Conservation (phyloP, 2,113 vertebrate species). For the Spea multiplicata region DNA sequence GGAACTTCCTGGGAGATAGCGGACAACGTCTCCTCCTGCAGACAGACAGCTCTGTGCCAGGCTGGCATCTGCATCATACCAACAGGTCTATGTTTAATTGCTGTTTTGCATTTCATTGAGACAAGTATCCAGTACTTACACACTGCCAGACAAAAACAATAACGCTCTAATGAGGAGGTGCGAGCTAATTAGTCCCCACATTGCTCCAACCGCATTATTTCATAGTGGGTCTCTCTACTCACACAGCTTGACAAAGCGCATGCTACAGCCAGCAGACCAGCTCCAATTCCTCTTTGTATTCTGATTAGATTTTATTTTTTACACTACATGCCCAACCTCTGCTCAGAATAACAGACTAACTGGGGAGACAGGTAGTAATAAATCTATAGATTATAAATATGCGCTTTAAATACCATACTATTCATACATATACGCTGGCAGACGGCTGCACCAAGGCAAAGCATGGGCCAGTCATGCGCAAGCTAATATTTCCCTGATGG, state of each 20-base stretch:
- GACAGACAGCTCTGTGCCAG: conserved; percentile 31
- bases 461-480: no score
- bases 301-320: no score
- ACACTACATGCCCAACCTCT: no score
- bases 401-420: no score
- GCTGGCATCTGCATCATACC: conserved; percentile 50
- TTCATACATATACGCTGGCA: no score
- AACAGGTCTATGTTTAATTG: conserved; percentile 63
- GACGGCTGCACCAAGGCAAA: no score
- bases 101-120: conserved; percentile 60
- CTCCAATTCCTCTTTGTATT: not conserved
- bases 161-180: conserved; percentile 64
- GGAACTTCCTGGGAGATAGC: not conserved
- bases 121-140: conserved; percentile 62
- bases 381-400: no score
- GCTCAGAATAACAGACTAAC: no score
- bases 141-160: conserved; percentile 65
- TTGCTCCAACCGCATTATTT: conserved; percentile 15
- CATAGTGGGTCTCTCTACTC: conserved; percentile 25
- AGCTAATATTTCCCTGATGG: no score
- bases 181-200: conserved; percentile 57
- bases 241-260: conserved; percentile 4
- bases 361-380: no score
- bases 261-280: not conserved
- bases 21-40: not conserved